Percentiles rank a stretch among this genome's conserved stretches.
Conservation (phyloP, 2,888 invertebrate genomes). For the Parnassius mnemosyne region DNA sequence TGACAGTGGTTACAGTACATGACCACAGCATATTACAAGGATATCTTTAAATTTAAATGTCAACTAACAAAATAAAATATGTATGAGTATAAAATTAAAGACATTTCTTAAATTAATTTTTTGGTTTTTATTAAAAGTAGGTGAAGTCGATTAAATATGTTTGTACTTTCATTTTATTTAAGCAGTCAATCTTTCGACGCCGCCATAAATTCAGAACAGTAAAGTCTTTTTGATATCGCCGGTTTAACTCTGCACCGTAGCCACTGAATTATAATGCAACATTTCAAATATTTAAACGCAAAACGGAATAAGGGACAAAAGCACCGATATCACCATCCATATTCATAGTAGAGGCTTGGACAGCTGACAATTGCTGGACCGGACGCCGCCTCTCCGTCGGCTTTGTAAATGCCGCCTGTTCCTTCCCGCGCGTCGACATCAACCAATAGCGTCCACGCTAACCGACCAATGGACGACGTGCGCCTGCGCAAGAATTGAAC, state of each 20-base stretch:
- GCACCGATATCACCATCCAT: constrained; percentile 47
- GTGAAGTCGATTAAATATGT: neutral
- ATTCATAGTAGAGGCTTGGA: constrained; percentile 60
- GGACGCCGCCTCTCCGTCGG: constrained; percentile 60
- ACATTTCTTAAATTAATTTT: no score
- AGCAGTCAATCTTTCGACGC: neutral
- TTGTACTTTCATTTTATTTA: neutral
- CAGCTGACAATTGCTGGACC: constrained; percentile 60
- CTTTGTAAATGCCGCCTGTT: constrained; percentile 64
- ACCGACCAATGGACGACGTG: constrained; percentile 61
- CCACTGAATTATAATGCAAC: constrained; percentile 23
- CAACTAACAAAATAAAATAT: no score
- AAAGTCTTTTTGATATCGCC: constrained; percentile 17
- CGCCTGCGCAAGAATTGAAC: constrained; percentile 66
- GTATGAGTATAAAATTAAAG: no score
- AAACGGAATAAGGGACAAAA: constrained; percentile 28
- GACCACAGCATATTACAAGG: no score
- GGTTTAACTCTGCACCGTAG: constrained; percentile 15
- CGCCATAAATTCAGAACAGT: constrained; percentile 10
- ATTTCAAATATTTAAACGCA: constrained; percentile 28
- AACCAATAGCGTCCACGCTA: constrained; percentile 57
- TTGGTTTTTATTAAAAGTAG: neutral
- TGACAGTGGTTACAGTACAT: no score
- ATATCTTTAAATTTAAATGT: no score
- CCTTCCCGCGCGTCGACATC: constrained; percentile 34